These are phyloP conservation scores for Lipophrys pholis DNA, from an alignment of 2,113 vertebrate species.

Conservation along the genomic window DNA sequence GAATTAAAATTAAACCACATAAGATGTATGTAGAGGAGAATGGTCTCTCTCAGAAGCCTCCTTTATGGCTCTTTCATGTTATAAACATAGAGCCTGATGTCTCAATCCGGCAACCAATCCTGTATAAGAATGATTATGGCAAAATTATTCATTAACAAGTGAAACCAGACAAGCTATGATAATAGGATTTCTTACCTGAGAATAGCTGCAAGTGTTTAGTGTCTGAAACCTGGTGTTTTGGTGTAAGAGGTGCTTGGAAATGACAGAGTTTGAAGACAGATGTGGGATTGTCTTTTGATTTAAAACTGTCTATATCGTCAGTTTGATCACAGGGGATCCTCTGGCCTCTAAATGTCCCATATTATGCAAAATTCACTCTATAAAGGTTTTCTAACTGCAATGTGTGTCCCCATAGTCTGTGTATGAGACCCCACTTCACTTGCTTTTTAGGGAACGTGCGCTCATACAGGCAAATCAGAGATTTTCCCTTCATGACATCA, in stretches of 20 bases:
- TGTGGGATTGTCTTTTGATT: background rate
- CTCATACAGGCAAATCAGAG: too few species aligned
- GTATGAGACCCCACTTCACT: too few species aligned
- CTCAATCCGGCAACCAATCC: slow-evolving; percentile 71
- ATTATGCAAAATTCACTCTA: too few species aligned
- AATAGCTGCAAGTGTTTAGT: slow-evolving; percentile 44
- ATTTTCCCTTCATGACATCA: too few species aligned
- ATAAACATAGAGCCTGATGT: slow-evolving; percentile 61
- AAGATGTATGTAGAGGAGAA: slow-evolving; percentile 29
- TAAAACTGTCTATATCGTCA: background rate
- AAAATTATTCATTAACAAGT: slow-evolving; percentile 73
- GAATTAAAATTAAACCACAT: slow-evolving; percentile 53
- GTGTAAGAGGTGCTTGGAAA: slow-evolving; percentile 10
- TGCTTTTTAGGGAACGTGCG: too few species aligned
- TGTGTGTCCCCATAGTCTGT: too few species aligned
- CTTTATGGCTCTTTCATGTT: slow-evolving; percentile 48
- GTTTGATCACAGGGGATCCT: too few species aligned
- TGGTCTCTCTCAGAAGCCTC: slow-evolving; percentile 19
- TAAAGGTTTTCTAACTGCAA: too few species aligned
- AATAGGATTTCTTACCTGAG: slow-evolving; percentile 72
- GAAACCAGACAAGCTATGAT: slow-evolving; percentile 70
- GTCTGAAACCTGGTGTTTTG: slow-evolving; percentile 29
- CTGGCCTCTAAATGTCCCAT: too few species aligned
- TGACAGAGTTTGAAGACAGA: slow-evolving; percentile 15
- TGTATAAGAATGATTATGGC: slow-evolving; percentile 65